Percentiles rank a stretch among this genome's conserved stretches.
Conservation (phyloP, 2,113 vertebrate species). For the Mesoclemmys tuberculata region DNA sequence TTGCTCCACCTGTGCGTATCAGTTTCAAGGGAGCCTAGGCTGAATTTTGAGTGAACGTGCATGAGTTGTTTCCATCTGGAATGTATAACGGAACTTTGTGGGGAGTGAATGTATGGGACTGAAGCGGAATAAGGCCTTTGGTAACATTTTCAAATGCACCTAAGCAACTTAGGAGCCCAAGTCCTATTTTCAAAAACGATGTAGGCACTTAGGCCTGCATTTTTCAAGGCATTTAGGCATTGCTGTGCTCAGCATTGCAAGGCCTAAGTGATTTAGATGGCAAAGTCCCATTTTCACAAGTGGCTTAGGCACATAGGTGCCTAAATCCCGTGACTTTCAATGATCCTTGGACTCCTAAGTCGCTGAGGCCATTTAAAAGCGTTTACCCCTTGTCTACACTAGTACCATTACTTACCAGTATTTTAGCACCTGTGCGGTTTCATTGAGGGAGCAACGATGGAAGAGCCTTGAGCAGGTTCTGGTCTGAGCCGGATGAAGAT, state of each 20-base stretch:
- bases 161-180: not conserved
- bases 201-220: rapidly evolving
- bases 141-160: not conserved
- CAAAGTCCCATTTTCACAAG: not conserved
- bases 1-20: rapidly evolving
- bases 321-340: not conserved
- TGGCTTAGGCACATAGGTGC: rapidly evolving
- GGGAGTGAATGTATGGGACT: not conserved
- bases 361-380: not conserved
- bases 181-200: not conserved
- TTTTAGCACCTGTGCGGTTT: not conserved
- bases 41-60: not conserved
- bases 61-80: not conserved
- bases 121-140: not conserved
- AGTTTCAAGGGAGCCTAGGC: not conserved
- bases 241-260: not conserved
- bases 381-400: not conserved
- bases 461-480: not conserved
- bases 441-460: not conserved
- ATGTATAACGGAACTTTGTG: not conserved
- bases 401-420: not conserved
- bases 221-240: not conserved
- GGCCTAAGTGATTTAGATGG: not conserved
- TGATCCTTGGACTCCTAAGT: not conserved
- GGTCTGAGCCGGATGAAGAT: not conserved